phyloP scores from a whole-genome alignment of 2,888 invertebrate species.

The Phengaris arion region DNA sequence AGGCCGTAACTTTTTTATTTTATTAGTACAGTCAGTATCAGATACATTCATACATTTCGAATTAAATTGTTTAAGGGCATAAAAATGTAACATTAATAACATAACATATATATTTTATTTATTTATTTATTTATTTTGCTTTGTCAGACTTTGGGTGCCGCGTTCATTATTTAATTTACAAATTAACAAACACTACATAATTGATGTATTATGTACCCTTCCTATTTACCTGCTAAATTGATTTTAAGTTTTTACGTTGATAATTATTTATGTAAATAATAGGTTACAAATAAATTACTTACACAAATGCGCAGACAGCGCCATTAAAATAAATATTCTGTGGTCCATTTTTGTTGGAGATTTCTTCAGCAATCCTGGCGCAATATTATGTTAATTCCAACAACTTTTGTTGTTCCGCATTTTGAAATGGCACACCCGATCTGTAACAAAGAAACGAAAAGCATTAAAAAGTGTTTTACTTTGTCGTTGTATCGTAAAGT shows the following conservation, averaged over 20 bases:
- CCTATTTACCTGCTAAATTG: too few relatives aligned
- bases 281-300: slow-evolving; percentile 45
- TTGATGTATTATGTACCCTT: too few relatives aligned
- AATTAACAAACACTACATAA: too few relatives aligned
- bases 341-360: slow-evolving; percentile 50
- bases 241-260: too few relatives aligned
- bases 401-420: slow-evolving; percentile 46
- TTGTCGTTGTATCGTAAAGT: not conserved
- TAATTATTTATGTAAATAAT: not conserved
- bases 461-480: slow-evolving; percentile 12
- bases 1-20: slow-evolving; percentile 22
- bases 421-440: slow-evolving; percentile 40
- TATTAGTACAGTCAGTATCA: not conserved
- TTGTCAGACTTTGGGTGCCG: not conserved
- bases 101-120: not conserved
- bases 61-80: not conserved
- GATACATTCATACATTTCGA: not conserved
- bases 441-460: slow-evolving; percentile 43
- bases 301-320: slow-evolving; percentile 61
- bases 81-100: not conserved
- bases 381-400: slow-evolving; percentile 45
- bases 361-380: slow-evolving; percentile 32
- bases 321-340: slow-evolving; percentile 54
- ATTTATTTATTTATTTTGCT: not conserved
- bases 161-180: not conserved